These are phyloP conservation scores for Indicator maculatus DNA, from an alignment of 2,113 vertebrate genomes.

Conservation along the genomic window DNA sequence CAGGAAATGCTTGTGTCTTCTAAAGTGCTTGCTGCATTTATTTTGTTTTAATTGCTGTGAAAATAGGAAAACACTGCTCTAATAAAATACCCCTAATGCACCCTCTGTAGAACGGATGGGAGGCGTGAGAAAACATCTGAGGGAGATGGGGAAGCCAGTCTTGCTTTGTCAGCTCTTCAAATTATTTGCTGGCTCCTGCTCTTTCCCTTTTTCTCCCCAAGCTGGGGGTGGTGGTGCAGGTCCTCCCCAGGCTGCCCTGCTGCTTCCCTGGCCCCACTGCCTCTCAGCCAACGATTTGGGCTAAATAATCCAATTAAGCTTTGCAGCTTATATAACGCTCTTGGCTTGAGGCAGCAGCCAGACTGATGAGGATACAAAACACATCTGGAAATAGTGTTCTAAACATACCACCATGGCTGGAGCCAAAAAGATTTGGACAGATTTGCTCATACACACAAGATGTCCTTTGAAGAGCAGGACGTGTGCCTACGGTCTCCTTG, in stretches of 20 bases:
- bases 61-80: neutral
- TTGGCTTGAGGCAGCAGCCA: constrained; percentile 18
- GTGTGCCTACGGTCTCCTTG: neutral
- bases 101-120: neutral
- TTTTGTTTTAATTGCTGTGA: neutral
- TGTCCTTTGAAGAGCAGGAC: constrained; percentile 30
- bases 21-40: neutral
- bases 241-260: neutral
- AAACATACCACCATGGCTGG: accelerated
- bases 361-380: neutral
- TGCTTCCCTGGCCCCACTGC: neutral
- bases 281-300: neutral
- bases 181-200: neutral
- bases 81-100: neutral
- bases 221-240: neutral
- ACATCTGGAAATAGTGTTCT: constrained; percentile 58
- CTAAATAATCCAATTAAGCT: constrained; percentile 64
- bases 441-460: constrained; percentile 13
- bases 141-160: neutral
- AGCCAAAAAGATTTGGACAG: neutral
- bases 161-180: neutral
- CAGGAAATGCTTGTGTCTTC: neutral
- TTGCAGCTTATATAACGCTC: constrained; percentile 43
- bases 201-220: neutral
- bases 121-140: neutral